Base-by-base conservation (phyloP, 2,888 invertebrate species). In the Dioctria linearis region DNA sequence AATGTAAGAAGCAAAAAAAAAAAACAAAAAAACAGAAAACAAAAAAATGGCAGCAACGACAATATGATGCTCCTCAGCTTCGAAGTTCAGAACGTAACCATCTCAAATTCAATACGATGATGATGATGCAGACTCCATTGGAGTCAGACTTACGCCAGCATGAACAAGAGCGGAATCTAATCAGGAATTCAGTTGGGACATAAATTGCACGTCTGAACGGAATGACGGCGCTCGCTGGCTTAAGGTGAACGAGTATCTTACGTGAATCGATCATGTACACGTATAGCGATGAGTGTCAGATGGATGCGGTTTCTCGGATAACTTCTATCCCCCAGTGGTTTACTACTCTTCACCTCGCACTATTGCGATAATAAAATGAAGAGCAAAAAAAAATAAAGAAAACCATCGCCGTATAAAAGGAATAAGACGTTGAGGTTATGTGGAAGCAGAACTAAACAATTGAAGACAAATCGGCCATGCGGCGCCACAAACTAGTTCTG, bases 401-500 rank as follows among this genome's bases (percentile, higher is more conserved):
- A 25, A 25, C 25, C 2, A 25, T 25, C 25, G 25, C 25, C 25
- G 25, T 25, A 25, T 25, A 25, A 25, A 69, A 51, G 49, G n/a
- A 69, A 39, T 42, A 63, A 37, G 63, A 25, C 76, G 61, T 43
- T 39, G 42, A 46, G 49, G 61, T 79, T 59, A 79, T 67, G 67
- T 79, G 79, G 79, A 79, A 79, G 69, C 69, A 69, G 79, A 79
- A 43, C 66, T 69, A 65, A 81, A 79, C 73, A 79, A 80, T 80
- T 75, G 80, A 57, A 67, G 79, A 80, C 63, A 63, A 79, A 80
- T 76, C 80, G 75, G 54, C 67, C 66, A 79, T 79, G 79, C 76
- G 82, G 82, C 82, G 82, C 82, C 82, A 82, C 71, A 82, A 82
- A 82, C 82, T 80, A 66, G 82, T 82, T 82, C 61, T 75, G 57